A percentile compares a stretch with the other conserved stretches of the same genome.
These are phyloP conservation scores for Leptoclinus maculatus DNA, from an alignment of 2,797 vertebrate genomes.

Conservation along the genomic window DNA sequence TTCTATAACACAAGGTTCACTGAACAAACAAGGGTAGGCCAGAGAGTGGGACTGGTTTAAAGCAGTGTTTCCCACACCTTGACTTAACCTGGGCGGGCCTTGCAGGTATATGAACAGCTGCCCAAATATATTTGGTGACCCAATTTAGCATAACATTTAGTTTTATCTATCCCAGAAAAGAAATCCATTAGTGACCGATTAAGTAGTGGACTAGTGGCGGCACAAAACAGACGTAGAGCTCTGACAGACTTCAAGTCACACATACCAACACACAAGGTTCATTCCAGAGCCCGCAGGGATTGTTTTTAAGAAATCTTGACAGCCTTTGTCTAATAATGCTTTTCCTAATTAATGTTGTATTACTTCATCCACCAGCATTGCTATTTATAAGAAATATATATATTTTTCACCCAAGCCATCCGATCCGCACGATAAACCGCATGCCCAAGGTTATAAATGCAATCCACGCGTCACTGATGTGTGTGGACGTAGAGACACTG, in stretches of 20 bases:
- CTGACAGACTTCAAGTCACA: background rate
- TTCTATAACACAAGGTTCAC: background rate
- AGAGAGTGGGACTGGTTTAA: background rate
- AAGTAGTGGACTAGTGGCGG: background rate
- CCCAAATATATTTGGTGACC: too few relatives aligned
- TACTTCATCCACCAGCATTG: background rate
- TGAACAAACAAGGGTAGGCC: background rate
- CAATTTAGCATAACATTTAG: too few relatives aligned
- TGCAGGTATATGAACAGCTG: too few relatives aligned
- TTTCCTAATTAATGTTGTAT: background rate
- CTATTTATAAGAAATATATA: background rate
- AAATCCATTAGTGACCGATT: too few relatives aligned
- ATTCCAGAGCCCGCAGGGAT: background rate
- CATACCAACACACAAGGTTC: background rate
- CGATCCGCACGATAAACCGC: background rate
- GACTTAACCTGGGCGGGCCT: background rate
- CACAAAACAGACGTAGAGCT: background rate
- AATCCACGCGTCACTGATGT: too few relatives aligned
- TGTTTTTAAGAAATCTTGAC: too few relatives aligned
- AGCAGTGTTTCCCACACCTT: background rate
- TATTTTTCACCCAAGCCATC: background rate
- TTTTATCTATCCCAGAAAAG: too few relatives aligned
- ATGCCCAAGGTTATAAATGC: too few relatives aligned
- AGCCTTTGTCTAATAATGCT: too few relatives aligned
- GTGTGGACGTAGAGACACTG: too few relatives aligned